Percentiles rank a stretch among this genome's conserved stretches.
These are phyloP conservation scores for Malacoctenus gilli DNA, from an alignment of 2,797 vertebrate species.

Conservation along the genomic window DNA sequence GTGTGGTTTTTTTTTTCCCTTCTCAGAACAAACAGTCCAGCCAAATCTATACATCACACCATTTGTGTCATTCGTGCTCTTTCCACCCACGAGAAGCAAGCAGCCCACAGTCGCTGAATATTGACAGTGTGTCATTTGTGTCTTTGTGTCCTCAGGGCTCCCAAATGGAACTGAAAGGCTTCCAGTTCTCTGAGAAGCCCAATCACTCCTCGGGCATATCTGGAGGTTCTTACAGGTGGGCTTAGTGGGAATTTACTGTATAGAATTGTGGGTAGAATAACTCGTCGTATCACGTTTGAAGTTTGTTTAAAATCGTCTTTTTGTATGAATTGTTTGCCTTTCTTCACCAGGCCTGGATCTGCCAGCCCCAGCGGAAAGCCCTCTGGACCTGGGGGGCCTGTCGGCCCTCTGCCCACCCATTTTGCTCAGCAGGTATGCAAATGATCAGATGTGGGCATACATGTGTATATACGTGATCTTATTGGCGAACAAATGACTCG, in stretches of 20 bases:
- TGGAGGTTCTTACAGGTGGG: constrained; percentile 91
- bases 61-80: too few relatives aligned
- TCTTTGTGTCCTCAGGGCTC: constrained; percentile 80
- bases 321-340: too few relatives aligned
- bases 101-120: neutral
- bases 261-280: too few relatives aligned
- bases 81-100: too few relatives aligned
- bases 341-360: constrained; percentile 88
- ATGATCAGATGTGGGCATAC: too few relatives aligned
- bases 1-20: neutral
- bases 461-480: too few relatives aligned
- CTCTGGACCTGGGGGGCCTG: constrained; percentile 84
- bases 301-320: too few relatives aligned
- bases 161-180: constrained; percentile 97
- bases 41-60: neutral
- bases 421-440: constrained; percentile 92
- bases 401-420: constrained; percentile 91
- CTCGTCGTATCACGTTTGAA: too few relatives aligned
- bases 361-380: constrained; percentile 96
- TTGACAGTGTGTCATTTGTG: neutral
- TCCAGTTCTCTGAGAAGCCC: constrained; percentile 95
- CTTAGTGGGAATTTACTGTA: too few relatives aligned
- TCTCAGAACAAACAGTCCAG: neutral
- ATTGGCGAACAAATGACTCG: too few relatives aligned
- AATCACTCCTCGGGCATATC: constrained; percentile 86